Conservation (phyloP, 2,888 invertebrate species). For the Ditylenchus weischeri region DNA sequence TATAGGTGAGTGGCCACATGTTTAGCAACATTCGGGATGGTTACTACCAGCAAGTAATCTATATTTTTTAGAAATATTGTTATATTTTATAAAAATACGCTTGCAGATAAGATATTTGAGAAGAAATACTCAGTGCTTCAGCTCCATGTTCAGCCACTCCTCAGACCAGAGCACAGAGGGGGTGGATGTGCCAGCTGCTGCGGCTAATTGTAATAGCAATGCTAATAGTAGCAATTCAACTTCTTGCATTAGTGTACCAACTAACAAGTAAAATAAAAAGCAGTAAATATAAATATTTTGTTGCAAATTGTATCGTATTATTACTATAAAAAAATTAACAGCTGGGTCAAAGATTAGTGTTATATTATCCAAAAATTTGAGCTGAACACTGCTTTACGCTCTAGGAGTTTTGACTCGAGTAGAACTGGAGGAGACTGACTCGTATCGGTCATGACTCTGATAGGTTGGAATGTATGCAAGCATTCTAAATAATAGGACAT, state of each 20-base stretch:
- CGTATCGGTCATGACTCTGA: too few relatives aligned
- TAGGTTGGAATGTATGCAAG: too few relatives aligned
- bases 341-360: too few relatives aligned
- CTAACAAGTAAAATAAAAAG: neutral
- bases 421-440: too few relatives aligned
- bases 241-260: neutral
- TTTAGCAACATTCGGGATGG: constrained; percentile 33
- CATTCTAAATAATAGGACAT: too few relatives aligned
- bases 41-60: constrained; percentile 32
- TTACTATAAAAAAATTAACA: too few relatives aligned
- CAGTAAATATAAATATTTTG: too few relatives aligned
- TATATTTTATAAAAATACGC: neutral
- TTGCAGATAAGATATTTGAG: constrained; percentile 34
- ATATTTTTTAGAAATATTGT: neutral
- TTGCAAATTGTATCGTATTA: too few relatives aligned
- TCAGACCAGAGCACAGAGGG: constrained; percentile 32
- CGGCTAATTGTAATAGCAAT: neutral
- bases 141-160: constrained; percentile 32
- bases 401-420: too few relatives aligned
- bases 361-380: too few relatives aligned
- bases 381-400: too few relatives aligned
- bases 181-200: constrained; percentile 2
- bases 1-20: constrained; percentile 14
- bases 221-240: neutral
- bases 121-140: constrained; percentile 36